phyloP scores from a whole-genome alignment of 2,888 invertebrate species.

The Camptogramma bilineatum region DNA sequence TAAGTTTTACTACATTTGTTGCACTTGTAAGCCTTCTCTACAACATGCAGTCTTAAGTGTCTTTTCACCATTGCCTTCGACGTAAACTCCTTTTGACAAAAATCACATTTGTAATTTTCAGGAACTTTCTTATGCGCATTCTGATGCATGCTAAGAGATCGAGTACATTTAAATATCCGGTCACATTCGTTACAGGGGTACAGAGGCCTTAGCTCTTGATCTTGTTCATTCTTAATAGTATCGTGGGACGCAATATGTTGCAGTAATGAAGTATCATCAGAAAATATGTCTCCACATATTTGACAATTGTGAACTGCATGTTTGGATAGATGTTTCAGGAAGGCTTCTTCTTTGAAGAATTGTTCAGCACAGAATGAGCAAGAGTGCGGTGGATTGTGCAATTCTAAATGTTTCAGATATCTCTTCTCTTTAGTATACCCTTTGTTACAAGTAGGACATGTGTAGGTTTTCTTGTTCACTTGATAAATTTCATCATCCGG shows the following conservation, averaged over 20 bases:
- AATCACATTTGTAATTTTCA: slow-evolving; percentile 69
- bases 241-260: slow-evolving; percentile 46
- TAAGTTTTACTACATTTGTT: slow-evolving; percentile 85
- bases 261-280: slow-evolving; percentile 45
- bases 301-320: slow-evolving; percentile 53
- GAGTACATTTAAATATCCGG: background rate
- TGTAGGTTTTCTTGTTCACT: slow-evolving; percentile 38
- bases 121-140: slow-evolving; percentile 50
- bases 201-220: background rate
- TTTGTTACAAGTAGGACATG: slow-evolving; percentile 79
- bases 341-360: slow-evolving; percentile 57
- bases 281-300: slow-evolving; percentile 49
- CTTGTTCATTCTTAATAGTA: slow-evolving; percentile 19
- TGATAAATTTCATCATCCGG: slow-evolving; percentile 6
- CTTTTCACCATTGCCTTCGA: slow-evolving; percentile 71
- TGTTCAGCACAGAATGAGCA: slow-evolving; percentile 65
- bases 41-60: slow-evolving; percentile 83
- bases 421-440: slow-evolving; percentile 74
- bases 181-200: slow-evolving; percentile 28
- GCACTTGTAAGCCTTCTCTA: slow-evolving; percentile 83
- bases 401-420: slow-evolving; percentile 75
- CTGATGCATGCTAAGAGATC: slow-evolving; percentile 21
- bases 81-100: slow-evolving; percentile 75
- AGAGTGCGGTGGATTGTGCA: slow-evolving; percentile 60
- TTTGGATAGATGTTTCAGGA: slow-evolving; percentile 67